phyloP scores from a whole-genome alignment of 2,888 invertebrate species.

The Rapana venosa region DNA sequence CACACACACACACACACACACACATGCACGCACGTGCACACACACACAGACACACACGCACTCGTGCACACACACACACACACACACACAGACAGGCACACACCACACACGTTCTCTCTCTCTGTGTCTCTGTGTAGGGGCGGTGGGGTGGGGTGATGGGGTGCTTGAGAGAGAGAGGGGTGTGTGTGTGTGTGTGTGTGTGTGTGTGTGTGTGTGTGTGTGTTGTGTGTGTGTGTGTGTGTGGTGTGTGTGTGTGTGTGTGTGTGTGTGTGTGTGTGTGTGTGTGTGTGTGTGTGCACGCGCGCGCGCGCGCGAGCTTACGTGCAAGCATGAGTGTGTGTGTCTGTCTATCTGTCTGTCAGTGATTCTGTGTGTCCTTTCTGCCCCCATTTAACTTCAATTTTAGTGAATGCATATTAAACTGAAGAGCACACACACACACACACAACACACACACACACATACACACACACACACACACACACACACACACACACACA shows the following conservation, averaged over 20 bases:
- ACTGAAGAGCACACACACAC: neutral
- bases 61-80: too few species aligned
- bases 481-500: neutral
- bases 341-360: neutral
- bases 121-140: neutral
- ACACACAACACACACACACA: neutral
- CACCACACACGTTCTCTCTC: neutral
- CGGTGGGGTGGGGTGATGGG: neutral
- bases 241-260: slow-evolving; percentile 1
- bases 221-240: slow-evolving; percentile 1
- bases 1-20: neutral
- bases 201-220: neutral
- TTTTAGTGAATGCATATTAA: too few species aligned
- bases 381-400: too few species aligned
- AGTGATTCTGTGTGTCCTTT: neutral
- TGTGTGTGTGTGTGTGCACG: neutral
- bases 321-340: too few species aligned
- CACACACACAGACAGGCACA: too few species aligned
- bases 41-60: too few species aligned
- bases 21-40: neutral
- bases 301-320: too few species aligned
- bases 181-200: neutral
- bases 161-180: neutral
- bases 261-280: neutral
- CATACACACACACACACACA: neutral